Evolutionary conservation across 2,888 invertebrate genomes (phyloP).

Genomic region (Piscicola geometra): DNA sequence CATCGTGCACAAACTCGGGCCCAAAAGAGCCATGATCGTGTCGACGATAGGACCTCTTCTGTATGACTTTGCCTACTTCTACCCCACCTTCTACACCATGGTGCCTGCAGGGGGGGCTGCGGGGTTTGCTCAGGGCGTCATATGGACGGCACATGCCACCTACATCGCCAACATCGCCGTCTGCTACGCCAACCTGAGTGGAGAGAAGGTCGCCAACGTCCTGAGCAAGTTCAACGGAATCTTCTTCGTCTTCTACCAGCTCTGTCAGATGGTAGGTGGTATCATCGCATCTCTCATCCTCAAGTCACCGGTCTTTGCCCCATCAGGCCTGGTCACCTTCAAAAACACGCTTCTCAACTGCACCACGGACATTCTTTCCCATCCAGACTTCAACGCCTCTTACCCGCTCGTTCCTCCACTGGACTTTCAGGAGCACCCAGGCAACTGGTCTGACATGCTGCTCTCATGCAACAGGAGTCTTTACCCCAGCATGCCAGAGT

Average conservation of each 20-base stretch:
- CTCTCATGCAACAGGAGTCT: slow-evolving; percentile 7
- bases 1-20: slow-evolving; percentile 49
- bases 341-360: slow-evolving; percentile 29
- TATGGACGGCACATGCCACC: slow-evolving; percentile 53
- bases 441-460: not conserved
- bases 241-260: slow-evolving; percentile 50
- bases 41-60: slow-evolving; percentile 46
- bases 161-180: slow-evolving; percentile 51
- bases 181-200: slow-evolving; percentile 46
- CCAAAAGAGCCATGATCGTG: slow-evolving; percentile 46
- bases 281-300: slow-evolving; percentile 42
- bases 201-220: slow-evolving; percentile 45
- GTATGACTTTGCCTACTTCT: slow-evolving; percentile 49
- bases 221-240: slow-evolving; percentile 51
- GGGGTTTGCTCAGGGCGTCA: slow-evolving; percentile 48
- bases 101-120: slow-evolving; percentile 48
- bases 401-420: not conserved
- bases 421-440: not conserved
- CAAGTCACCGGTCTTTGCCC: slow-evolving; percentile 8
- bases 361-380: not conserved
- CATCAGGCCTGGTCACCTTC: not conserved
- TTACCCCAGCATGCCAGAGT: slow-evolving; percentile 35
- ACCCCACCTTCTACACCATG: slow-evolving; percentile 49
- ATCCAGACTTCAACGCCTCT: not conserved
- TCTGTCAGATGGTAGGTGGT: slow-evolving; percentile 47